A percentile compares a stretch with the other conserved stretches of the same genome.
phyloP scores from a whole-genome alignment of 2,113 vertebrate genomes.

The Notechis scutatus region DNA sequence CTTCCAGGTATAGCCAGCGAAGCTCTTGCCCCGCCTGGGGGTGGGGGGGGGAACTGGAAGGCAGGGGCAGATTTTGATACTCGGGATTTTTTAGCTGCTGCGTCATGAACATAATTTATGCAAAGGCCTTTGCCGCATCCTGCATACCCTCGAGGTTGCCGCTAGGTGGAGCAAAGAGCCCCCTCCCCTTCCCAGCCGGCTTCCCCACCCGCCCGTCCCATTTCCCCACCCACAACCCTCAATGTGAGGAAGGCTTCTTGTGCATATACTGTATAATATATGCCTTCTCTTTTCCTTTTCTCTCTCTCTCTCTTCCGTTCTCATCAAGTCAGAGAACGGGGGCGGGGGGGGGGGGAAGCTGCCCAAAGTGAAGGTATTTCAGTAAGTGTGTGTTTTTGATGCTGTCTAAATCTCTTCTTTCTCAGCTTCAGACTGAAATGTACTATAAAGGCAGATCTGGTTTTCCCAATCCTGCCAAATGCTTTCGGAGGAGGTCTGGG shows the following conservation, averaged over 20 bases:
- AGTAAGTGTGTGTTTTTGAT: neutral
- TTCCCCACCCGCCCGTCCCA: neutral
- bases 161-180: constrained; percentile 67
- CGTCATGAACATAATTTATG: constrained; percentile 99
- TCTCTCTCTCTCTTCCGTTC: neutral
- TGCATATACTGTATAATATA: neutral
- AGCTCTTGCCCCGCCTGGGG: neutral
- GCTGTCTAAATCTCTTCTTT: neutral
- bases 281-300: neutral
- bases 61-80: constrained; percentile 53
- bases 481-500: neutral
- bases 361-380: neutral
- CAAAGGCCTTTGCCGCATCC: constrained; percentile 85
- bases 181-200: neutral
- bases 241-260: neutral
- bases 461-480: neutral
- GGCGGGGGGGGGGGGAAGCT: too few relatives aligned
- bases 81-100: constrained; percentile 89
- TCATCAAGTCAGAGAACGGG: neutral
- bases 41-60: neutral
- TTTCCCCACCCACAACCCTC: neutral
- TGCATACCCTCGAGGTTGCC: constrained; percentile 50
- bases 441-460: neutral
- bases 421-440: neutral
- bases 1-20: constrained; percentile 21